Base-by-base conservation (phyloP, 2,888 invertebrate species). In the Rhogogaster chlorosoma region DNA sequence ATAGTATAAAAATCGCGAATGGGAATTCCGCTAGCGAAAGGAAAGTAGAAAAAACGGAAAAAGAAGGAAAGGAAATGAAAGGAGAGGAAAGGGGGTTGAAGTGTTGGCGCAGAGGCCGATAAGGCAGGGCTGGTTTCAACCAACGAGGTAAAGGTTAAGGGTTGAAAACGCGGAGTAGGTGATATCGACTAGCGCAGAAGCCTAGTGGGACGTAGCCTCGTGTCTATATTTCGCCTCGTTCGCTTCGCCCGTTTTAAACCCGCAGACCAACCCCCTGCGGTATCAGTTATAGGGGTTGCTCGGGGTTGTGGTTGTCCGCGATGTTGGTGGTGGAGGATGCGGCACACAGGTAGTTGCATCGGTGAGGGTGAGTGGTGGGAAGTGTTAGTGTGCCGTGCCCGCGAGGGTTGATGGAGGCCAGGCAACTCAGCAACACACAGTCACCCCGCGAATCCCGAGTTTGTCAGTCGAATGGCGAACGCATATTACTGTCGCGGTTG, bases 121-220 rank as follows among this genome's bases (percentile, higher is more conserved):
- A 75, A 49, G 75, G 75, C 75, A 84, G 84, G 45, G 12, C 15
- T 12, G 4, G 38, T 18, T 80, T 80, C 42, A 38, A 61, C 42
- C 64, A 9, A 57, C 1, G 1, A 38, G 80, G 83, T 45, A 78
- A 91, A 91, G 89, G 91, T 91, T 89, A 91, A 91, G 91, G 92
- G 92, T 91, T 90, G 91, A 89, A 89, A 89, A 88, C 88, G 89
- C 87, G 87, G 86, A 88, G 87, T 84, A 61, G 61, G 61, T 26
- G 36, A 29, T 32, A 70, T 67, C 67, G 67, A 67, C 67, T 67
- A 67, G 22, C 26, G 22, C 26, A 32, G 67, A 12, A 29, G 4
- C 29, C 45, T 45, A 45, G 45, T 45, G 10, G 45, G 45, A 45
- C 45, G 15, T 12, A 45, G 45, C 15, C 45, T 1, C 38, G 10